phyloP scores from a whole-genome alignment of 2,797 vertebrate genomes.

The Pempheris klunzingeri region DNA sequence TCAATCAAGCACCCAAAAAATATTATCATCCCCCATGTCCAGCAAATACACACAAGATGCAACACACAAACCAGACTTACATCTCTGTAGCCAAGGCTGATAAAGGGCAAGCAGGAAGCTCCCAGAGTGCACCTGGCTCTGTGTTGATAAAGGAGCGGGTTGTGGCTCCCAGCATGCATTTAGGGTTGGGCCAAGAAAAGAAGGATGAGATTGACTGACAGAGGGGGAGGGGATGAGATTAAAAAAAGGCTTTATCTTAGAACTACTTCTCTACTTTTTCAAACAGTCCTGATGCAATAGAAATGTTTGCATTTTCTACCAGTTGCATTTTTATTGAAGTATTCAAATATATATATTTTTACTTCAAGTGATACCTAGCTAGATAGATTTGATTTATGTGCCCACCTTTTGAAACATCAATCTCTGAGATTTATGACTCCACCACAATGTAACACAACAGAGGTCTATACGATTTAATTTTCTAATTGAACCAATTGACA shows the following conservation, averaged over 20 bases:
- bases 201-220: conserved; percentile 51
- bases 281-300: neutral
- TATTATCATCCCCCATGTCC: conserved; percentile 49
- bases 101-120: conserved; percentile 83
- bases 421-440: neutral
- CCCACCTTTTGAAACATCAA: neutral
- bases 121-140: conserved; percentile 85
- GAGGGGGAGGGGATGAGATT: conserved; percentile 2
- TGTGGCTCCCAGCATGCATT: conserved; percentile 72
- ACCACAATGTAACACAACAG: neutral
- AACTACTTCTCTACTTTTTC: neutral
- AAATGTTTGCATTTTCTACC: neutral
- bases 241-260: conserved; percentile 12
- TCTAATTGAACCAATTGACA: too few species aligned
- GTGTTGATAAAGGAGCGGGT: conserved; percentile 85
- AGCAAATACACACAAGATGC: conserved; percentile 36
- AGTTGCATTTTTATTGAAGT: neutral
- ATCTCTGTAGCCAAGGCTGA: conserved; percentile 68
- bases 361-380: neutral
- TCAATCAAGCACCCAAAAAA: conserved; percentile 55
- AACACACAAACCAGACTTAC: conserved; percentile 40
- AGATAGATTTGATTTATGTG: neutral
- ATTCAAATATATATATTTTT: neutral
- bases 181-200: conserved; percentile 59
- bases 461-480: neutral